Evolutionary conservation across 2,113 vertebrate genomes (phyloP), one percentile per base, ranked within the genome.

Genomic region (Oncorhynchus gorbuscha): DNA sequence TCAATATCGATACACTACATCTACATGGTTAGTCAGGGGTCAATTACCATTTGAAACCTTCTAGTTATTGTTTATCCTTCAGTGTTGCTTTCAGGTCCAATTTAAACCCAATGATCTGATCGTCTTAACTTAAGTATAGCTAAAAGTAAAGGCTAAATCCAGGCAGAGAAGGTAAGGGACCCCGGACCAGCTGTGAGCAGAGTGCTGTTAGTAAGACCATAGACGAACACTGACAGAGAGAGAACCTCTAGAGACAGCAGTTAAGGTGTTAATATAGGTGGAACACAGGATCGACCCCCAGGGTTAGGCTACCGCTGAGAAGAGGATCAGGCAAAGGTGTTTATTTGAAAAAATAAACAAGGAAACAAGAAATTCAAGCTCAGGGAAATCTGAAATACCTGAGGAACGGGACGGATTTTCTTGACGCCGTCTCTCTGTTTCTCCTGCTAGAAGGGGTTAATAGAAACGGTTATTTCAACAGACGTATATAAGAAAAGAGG

Each of bases 351-450:
- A 35, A 82, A 82, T 11, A 58, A 67, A 32, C 30, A 69, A 75
- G 20, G 59, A 3, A 59, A 26, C 7, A 68, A 76, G 71, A 71
- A 68, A 35, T 64, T 66, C 6, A 73, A 72, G 75, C 66, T 71
- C 75, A 76, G 22, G 77, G 72, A 77, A 79, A 58, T 1, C 71
- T 82, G 83, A 93, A 96, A 95, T 98, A 99, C 97, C 97, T 99
- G 94, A 72, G 94, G 94, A 72, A 88, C 81, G 71, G 85, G 91
- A 61, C 73, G 93, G 32, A 90, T 81, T 94, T 90, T 94, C 94
- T 94, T 96, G 95, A 95, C 92, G 93, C 93, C 95, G 83, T 93
- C 94, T 91, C 93, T 93, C 92, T 91, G 94, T 93, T 96, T 97
- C 87, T 94, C 95, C 96, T 99, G 97, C 95, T 94, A 95, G 18